Evolutionary conservation across 1,140 invertebrate species (phyloP), one percentile per base, ranked within the genome.

Genomic region (Lithobius niger): DNA sequence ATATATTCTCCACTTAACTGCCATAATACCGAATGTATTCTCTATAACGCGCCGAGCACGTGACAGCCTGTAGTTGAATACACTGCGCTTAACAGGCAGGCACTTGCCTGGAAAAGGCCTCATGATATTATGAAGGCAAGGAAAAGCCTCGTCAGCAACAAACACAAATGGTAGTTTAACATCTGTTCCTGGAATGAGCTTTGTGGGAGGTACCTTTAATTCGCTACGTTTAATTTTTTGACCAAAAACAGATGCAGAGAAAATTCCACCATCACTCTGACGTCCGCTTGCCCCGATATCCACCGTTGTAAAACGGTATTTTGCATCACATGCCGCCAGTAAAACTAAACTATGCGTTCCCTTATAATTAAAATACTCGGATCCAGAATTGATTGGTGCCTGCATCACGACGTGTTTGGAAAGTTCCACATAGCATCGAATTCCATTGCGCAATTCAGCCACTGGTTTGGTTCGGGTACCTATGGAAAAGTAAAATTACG

Each of bases 11-110:
- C n/a, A n/a, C n/a, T n/a, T n/a, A n/a, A n/a, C n/a, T 18, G 50
- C n/a, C 27, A 65, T 52, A 54, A 66, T 63, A 18, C 60, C 66
- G 61, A 68, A 67, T 13, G 60, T 59, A 59, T 67, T 65, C 48
- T 68, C 67, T 47, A 62, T 40, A 44, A 26, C 21, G 26, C 57
- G 28, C 18, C 57, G 28, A 28, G 65, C 62, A n/a, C 64, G 36
- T n/a, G 58, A 61, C n/a, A 69, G 45, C 28, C 70, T 50, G 48
- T 67, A 70, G 57, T 71, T 68, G 52, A 64, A 69, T 44, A 64
- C 62, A 52, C 60, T 62, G 49, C 62, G 60, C 18, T 62, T 54
- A 22, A 56, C 49, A 43, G n/a, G n/a, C n/a, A n/a, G n/a, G n/a
- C n/a, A n/a, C n/a, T n/a, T n/a, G n/a, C n/a, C n/a, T 15, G 56